Conservation (phyloP, 2,888 invertebrate genomes). For the Eurytoma adleriae region DNA sequence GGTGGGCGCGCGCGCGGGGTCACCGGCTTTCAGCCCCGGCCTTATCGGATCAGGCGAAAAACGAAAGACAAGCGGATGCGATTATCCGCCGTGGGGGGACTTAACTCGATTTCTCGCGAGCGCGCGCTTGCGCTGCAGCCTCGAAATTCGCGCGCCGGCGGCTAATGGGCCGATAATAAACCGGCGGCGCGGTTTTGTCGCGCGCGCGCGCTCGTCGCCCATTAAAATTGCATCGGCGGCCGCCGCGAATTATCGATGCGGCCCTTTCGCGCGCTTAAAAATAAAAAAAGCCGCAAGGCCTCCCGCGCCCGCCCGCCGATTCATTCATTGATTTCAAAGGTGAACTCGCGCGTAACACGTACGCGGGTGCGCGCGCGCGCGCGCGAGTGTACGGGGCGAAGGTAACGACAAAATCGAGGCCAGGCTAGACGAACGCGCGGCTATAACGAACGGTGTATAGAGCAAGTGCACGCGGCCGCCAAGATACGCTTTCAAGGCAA, state of each 20-base stretch:
- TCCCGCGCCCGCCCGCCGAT: neutral
- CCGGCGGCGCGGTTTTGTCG: neutral
- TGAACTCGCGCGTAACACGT: too few relatives aligned
- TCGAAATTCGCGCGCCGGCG: constrained; percentile 23
- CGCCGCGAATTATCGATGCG: neutral
- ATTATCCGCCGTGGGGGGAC: neutral
- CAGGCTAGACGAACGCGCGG: constrained; percentile 3
- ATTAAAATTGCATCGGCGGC: constrained; percentile 14
- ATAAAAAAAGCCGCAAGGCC: constrained; percentile 6
- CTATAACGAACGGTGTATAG: neutral
- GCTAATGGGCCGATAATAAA: constrained; percentile 23
- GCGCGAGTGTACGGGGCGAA: constrained; percentile 5
- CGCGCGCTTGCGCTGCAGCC: neutral
- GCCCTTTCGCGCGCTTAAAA: neutral
- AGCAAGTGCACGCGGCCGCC: neutral
- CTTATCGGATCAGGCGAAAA: neutral
- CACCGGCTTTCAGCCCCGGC: neutral
- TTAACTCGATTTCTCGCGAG: constrained; percentile 7
- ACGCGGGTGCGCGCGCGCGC: neutral
- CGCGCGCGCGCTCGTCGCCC: neutral
- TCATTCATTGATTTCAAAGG: constrained; percentile 34
- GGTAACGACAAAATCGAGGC: constrained; percentile 50
- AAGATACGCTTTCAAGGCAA: constrained; percentile 38
- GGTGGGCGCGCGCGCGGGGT: neutral
- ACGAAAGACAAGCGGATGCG: constrained; percentile 15